Evolutionary conservation across 2,113 vertebrate genomes (phyloP).

Genomic region (Henicopernis longicauda): DNA sequence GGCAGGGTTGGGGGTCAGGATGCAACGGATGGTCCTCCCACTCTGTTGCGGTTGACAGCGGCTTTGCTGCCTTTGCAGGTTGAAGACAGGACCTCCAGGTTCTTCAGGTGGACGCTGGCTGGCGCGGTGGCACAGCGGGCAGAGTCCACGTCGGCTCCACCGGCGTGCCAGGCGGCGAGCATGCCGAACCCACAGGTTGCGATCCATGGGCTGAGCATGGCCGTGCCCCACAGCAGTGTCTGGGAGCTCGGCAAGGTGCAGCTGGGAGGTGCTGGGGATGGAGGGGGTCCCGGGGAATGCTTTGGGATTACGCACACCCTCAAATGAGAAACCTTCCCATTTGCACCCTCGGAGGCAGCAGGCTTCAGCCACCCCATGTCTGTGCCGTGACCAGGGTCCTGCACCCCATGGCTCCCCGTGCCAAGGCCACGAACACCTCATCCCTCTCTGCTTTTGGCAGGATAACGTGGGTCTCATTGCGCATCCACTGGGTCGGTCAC

Average conservation of each 20-base stretch:
- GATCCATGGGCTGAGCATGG: not conserved
- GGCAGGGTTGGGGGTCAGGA: not conserved
- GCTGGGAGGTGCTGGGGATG: not conserved
- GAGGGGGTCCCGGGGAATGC: not conserved
- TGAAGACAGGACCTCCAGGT: not conserved
- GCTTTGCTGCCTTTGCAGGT: constrained; percentile 2
- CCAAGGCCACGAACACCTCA: not conserved
- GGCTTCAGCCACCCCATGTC: not conserved
- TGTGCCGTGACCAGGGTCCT: fast-evolving
- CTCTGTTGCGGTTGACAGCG: fast-evolving
- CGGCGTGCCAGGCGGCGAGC: fast-evolving
- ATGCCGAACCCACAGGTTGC: not conserved
- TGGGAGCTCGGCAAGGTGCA: not conserved
- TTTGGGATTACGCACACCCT: not conserved
- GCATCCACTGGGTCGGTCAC: fast-evolving
- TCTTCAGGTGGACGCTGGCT: not conserved
- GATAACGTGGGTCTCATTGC: fast-evolving
- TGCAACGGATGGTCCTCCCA: fast-evolving
- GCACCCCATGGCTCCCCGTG: fast-evolving
- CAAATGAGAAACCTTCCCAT: not conserved
- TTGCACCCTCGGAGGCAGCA: not conserved
- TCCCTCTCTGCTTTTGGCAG: not conserved
- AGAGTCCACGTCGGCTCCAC: not conserved
- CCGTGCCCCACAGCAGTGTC: not conserved
- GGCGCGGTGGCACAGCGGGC: fast-evolving